Percentiles rank a stretch among this genome's conserved stretches.
phyloP scores from a whole-genome alignment of 2,113 vertebrate genomes.

The Puntigrus tetrazona region DNA sequence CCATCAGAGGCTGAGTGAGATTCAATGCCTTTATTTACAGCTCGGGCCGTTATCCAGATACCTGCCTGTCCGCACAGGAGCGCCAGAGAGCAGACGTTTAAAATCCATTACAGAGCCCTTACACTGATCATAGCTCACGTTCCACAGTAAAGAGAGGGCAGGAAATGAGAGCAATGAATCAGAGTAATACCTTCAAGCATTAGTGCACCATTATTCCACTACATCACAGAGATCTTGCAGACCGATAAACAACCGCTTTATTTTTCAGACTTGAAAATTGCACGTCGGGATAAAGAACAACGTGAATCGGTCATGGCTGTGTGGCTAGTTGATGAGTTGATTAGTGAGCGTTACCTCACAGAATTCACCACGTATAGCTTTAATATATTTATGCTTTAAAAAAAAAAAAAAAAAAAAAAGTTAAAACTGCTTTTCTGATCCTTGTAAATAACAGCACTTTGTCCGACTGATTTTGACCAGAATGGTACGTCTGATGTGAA shows the following conservation, averaged over 20 bases:
- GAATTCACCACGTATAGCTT: background rate
- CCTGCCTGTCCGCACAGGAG: slow-evolving; percentile 43
- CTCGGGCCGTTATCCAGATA: slow-evolving; percentile 41
- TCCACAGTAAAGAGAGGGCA: slow-evolving; percentile 31
- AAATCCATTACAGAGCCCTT: slow-evolving; percentile 44
- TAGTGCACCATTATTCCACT: slow-evolving; percentile 22
- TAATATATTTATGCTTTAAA: background rate
- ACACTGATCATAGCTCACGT: slow-evolving; percentile 31
- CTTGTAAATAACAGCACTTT: background rate
- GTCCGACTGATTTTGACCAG: background rate
- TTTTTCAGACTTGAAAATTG: slow-evolving; percentile 15
- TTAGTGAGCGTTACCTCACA: background rate
- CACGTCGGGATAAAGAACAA: slow-evolving; percentile 2
- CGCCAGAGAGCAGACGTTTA: slow-evolving; percentile 39
- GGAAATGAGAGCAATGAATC: slow-evolving; percentile 35
- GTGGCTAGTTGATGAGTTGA: background rate
- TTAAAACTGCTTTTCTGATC: background rate
- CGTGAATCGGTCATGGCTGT: background rate
- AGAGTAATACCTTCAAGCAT: slow-evolving; percentile 31
- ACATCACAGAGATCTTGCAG: slow-evolving; percentile 26
- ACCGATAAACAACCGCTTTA: slow-evolving; percentile 16
- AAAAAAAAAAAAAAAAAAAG: background rate
- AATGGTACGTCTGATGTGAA: background rate
- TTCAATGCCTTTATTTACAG: slow-evolving; percentile 72
- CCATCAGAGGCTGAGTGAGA: slow-evolving; percentile 60